Percentiles rank a stretch among this genome's conserved stretches.
phyloP scores from a whole-genome alignment of 2,888 invertebrate species.

The Drosophila histrio region DNA sequence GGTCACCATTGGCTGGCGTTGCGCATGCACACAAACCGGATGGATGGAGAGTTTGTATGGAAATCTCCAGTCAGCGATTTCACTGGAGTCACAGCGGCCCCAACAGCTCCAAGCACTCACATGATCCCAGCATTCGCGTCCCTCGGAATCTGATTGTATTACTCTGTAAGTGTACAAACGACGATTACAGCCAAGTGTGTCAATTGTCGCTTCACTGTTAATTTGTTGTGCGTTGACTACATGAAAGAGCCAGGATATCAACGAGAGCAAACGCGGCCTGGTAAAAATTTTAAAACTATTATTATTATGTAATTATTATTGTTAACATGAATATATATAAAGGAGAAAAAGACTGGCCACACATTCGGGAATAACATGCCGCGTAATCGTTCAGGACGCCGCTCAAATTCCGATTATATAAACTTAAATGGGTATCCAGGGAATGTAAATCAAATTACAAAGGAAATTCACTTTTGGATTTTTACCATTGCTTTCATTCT shows the following conservation, averaged over 20 bases:
- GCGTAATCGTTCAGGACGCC: no score
- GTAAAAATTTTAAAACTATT: background rate
- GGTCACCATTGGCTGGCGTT: slow-evolving; percentile 87
- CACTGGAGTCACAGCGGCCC: slow-evolving; percentile 93
- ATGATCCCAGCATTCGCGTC: slow-evolving; percentile 90
- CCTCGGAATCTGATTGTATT: slow-evolving; percentile 85
- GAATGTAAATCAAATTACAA: no score
- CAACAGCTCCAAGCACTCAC: slow-evolving; percentile 91
- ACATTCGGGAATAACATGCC: no score
- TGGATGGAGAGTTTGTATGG: slow-evolving; percentile 94
- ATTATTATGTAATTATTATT: background rate
- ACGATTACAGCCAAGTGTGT: slow-evolving; percentile 88
- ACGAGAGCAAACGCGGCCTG: slow-evolving; percentile 27
- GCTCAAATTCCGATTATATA: no score
- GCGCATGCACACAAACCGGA: slow-evolving; percentile 92
- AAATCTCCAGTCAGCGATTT: slow-evolving; percentile 95
- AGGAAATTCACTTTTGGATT: no score
- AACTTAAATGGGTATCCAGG: no score
- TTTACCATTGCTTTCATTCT: no score
- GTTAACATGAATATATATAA: no score
- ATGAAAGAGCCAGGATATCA: slow-evolving; percentile 19
- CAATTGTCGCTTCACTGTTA: slow-evolving; percentile 80
- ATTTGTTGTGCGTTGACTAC: slow-evolving; percentile 67
- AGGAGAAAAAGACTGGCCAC: no score
- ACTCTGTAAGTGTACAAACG: slow-evolving; percentile 88